A percentile compares a stretch with the other conserved stretches of the same genome.
These are phyloP conservation scores for Chondrilla cf. caribensis DNA, from an alignment of 37 sponge, comb jelly and placozoan genomes.

Conservation along the genomic window DNA sequence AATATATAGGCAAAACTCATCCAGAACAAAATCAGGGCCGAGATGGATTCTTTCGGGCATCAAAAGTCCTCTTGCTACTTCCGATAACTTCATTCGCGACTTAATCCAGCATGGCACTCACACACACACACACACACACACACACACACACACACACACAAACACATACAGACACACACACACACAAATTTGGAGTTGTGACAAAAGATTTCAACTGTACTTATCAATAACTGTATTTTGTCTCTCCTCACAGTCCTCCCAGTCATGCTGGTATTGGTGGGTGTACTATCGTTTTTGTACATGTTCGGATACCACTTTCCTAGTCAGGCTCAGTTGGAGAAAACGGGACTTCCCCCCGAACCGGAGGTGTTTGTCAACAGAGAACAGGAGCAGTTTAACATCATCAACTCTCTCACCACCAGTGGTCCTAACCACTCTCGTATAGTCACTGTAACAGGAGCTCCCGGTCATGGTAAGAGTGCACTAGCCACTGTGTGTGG, in stretches of 20 bases:
- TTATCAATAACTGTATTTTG: too few relatives aligned
- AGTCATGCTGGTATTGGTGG: not conserved
- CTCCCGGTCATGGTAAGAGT: constrained; percentile 1
- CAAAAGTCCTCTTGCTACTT: too few relatives aligned
- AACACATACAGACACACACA: too few relatives aligned
- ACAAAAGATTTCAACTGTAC: too few relatives aligned
- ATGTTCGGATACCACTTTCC: not conserved
- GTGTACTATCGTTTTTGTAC: not conserved
- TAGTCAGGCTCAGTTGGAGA: not conserved
- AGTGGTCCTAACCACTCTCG: not conserved
- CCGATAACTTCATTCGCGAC: too few relatives aligned
- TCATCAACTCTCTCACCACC: not conserved
- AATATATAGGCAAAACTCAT: too few relatives aligned
- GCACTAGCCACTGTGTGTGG: not conserved
- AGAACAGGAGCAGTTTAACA: not conserved
- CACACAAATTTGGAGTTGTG: too few relatives aligned
- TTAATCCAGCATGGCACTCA: too few relatives aligned
- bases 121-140: too few relatives aligned
- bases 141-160: too few relatives aligned
- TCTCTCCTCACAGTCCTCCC: not conserved
- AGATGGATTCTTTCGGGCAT: too few relatives aligned
- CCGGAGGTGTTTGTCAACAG: not conserved
- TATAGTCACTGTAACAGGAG: constrained; percentile 5
- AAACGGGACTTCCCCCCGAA: not conserved
- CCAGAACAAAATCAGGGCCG: too few relatives aligned